phyloP scores from a whole-genome alignment of 2,797 vertebrate genomes.

The Pseudopleuronectes americanus region DNA sequence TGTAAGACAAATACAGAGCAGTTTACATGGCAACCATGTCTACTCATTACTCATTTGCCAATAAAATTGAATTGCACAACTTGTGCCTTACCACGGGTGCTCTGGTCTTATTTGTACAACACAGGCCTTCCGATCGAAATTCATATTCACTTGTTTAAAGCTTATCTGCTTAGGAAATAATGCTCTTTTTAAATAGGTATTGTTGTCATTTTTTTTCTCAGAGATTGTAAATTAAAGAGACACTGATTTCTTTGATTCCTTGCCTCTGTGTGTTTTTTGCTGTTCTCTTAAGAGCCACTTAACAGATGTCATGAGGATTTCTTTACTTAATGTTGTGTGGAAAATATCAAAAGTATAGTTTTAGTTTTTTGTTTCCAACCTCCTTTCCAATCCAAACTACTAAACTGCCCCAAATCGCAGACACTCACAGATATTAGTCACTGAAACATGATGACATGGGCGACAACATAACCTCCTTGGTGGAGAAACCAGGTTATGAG shows the following conservation, averaged over 20 bases:
- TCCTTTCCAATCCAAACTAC: too few relatives aligned
- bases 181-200: constrained; percentile 58
- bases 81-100: constrained; percentile 64
- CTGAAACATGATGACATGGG: too few relatives aligned
- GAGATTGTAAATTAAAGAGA: constrained; percentile 80
- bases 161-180: constrained; percentile 42
- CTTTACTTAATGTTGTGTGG: too few relatives aligned
- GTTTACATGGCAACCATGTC: constrained; percentile 6
- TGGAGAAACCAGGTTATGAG: too few relatives aligned
- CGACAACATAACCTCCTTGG: too few relatives aligned
- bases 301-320: too few relatives aligned
- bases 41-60: neutral
- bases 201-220: constrained; percentile 53
- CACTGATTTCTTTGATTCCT: constrained; percentile 52
- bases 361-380: too few relatives aligned
- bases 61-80: constrained; percentile 1
- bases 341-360: too few relatives aligned
- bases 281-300: neutral
- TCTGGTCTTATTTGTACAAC: constrained; percentile 64
- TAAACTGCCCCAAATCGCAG: too few relatives aligned
- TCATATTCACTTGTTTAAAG: constrained; percentile 48
- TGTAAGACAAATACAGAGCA: constrained; percentile 13
- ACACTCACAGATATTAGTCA: too few relatives aligned
- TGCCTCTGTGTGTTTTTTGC: constrained; percentile 31
- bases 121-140: constrained; percentile 43